phyloP scores from a whole-genome alignment of 1,140 invertebrate genomes.

The Halotydeus destructor region DNA sequence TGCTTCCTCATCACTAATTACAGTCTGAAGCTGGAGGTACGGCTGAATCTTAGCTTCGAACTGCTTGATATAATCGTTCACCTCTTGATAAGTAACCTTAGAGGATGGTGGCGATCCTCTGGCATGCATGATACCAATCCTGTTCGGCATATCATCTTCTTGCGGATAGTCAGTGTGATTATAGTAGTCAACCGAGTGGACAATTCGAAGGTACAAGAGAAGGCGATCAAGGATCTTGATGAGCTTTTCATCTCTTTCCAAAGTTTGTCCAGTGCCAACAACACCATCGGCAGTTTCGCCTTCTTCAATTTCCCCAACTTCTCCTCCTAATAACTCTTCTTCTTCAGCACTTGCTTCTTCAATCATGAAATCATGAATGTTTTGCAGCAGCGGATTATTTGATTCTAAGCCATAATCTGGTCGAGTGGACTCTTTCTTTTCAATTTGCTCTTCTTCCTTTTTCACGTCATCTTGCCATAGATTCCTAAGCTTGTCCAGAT shows the following conservation, averaged over 20 bases:
- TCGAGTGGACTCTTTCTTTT: constrained; percentile 23
- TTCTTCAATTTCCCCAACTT: constrained; percentile 29
- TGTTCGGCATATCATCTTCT: constrained; percentile 98
- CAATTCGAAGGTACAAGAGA: constrained; percentile 78
- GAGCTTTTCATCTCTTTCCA: constrained; percentile 56
- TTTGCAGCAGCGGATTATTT: constrained; percentile 83
- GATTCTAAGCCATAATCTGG: constrained; percentile 41
- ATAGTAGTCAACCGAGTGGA: constrained; percentile 98
- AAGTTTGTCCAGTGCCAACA: constrained; percentile 2
- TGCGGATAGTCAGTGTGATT: constrained; percentile 97
- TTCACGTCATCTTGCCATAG: constrained; percentile 39
- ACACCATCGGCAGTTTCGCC: constrained; percentile 27
- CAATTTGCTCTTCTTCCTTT: constrained; percentile 5
- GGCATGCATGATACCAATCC: constrained; percentile 94
- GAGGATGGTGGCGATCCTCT: constrained; percentile 52
- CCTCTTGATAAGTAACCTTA: constrained; percentile 36
- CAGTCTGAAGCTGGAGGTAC: constrained; percentile 48
- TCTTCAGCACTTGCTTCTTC: constrained; percentile 97
- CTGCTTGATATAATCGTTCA: constrained; percentile 50
- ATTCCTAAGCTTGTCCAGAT: constrained; percentile 60
- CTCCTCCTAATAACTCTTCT: constrained; percentile 69
- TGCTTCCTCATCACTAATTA: constrained; percentile 53
- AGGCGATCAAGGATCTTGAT: constrained; percentile 54
- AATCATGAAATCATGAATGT: constrained; percentile 93
- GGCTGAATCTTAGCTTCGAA: constrained; percentile 71